phyloP scores from a whole-genome alignment of 1,140 invertebrate genomes.

The Colletes gigas region DNA sequence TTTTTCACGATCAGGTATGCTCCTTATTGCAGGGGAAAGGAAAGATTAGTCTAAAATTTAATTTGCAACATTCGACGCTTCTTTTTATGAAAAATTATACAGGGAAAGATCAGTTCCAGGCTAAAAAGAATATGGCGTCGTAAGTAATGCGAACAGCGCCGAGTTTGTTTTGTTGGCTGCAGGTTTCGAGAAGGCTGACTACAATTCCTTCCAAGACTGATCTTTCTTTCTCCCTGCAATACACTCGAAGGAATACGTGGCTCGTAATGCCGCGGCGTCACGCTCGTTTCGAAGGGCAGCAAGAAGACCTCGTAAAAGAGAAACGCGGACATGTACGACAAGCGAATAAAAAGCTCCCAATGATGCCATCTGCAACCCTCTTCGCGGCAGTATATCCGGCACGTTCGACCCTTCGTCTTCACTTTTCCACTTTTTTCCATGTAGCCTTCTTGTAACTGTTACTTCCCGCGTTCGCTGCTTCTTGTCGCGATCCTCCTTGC shows the following conservation, averaged over 20 bases:
- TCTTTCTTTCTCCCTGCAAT: no score
- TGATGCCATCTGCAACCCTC: conserved; percentile 64
- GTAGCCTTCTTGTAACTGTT: background rate
- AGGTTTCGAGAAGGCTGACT: no score
- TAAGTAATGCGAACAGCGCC: no score
- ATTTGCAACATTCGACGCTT: no score
- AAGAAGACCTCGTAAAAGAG: conserved; percentile 66
- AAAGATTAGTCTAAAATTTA: no score
- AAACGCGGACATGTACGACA: conserved; percentile 63
- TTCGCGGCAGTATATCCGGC: conserved; percentile 60
- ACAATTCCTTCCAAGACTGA: no score
- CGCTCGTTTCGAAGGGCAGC: conserved; percentile 37
- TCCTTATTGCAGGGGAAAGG: no score
- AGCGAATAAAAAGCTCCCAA: conserved; percentile 65
- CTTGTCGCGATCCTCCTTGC: background rate
- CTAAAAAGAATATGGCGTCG: no score
- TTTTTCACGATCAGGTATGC: no score
- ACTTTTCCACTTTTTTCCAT: conserved; percentile 28
- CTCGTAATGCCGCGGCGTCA: conserved; percentile 4
- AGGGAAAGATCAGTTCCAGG: no score
- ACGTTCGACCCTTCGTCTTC: conserved; percentile 21
- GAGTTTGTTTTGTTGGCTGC: no score
- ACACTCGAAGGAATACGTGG: conserved; percentile 5
- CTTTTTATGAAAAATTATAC: no score
- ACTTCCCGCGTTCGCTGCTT: background rate